Base-by-base conservation (phyloP, 2,888 invertebrate genomes). In the Polydrusus tereticollis region DNA sequence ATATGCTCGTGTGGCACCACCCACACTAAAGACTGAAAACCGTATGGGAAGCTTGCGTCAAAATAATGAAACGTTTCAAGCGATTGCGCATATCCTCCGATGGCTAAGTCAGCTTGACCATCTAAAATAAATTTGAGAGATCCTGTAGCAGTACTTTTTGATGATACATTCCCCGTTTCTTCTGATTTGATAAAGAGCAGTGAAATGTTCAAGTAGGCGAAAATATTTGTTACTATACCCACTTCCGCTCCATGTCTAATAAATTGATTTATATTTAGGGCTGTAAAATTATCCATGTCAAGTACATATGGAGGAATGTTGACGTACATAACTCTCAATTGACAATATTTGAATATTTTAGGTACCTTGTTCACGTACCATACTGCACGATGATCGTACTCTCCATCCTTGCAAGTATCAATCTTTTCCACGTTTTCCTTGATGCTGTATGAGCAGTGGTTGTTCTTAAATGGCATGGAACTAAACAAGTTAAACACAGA, bases 271-370 rank as follows among this genome's bases (percentile, higher is more conserved):
- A 50, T 38, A 16, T 55, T 41, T n/a, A 67, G 66, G 63, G 7
- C 16, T 45, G 43, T 66, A 16, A 59, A 55, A 23, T 70, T 67
- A n/a, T 73, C 64, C 29, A 81, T 79, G 20, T 78, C 69, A 5
- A 82, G 76, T 2, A 83, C 80, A 69, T 79, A 85, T 0, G 85
- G 85, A 7, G 82, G 82, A 77, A 80, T 82, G 23, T 80, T 70
- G 2, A 82, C 76, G n/a, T 82, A 82, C 16, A 80, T 57, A 3
- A 83, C 81, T 68, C 76, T 79, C 3, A 85, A 69, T 5, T 77
- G 65, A 70, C 85, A 85, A 21, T 80, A 79, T 41, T 80, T 78
- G 23, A 85, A 76, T 52, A 82, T 76, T 0, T 73, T 75, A 0
- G 82, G 82, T 16, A 83, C 77, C 69, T 82, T 83, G 12, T 66